Base-by-base conservation (phyloP, 2,113 vertebrate genomes). In the Columba livia region DNA sequence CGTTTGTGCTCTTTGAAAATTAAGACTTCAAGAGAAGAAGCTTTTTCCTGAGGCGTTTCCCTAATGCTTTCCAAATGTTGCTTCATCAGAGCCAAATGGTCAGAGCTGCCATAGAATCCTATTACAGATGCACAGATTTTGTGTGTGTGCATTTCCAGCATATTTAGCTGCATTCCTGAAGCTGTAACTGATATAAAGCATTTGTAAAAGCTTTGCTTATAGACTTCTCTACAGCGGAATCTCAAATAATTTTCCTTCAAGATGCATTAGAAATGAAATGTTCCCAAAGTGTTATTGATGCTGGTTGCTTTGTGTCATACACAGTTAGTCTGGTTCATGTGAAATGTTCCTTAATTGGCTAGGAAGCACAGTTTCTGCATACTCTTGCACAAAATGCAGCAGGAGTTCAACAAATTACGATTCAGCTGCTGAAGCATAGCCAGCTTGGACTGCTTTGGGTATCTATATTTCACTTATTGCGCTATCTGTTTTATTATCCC, bases 21-120 rank as follows among this genome's bases (percentile, higher is more conserved):
- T 48, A 72, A 77, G 67, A 28, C 31, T 77, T 70, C 32, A 28
- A 65, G 62, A 69, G 44, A 61, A n/a, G 13, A 19, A 93, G 15
- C 6, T 77, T 95, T 84, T 66, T 26, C 67, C 7, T 10, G 3
- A 85, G 38, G 47, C 56, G 51, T 88, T 94, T 90, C 47, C 29
- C 29, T 94, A 67, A 73, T 60, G 23, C 80, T 91, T 95, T 88
- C 80, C 79, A 94, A 92, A 93, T 88, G 51, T 62, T 80, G 28
- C 47, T 93, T 78, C 56, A 47, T 93, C 64, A 56, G 36, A 91
- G 54, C 56, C 56, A 93, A 93, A 91, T 57, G 58, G 47, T 70
- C 71, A 85, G 64, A 92, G 50, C 21, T 4, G 7, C 32, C 20
- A 60, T 62, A 73, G 72, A 85, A 73, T 74, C 38, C 23, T 73